phyloP scores from a whole-genome alignment of 2,797 vertebrate species.

The Rachycentron canadum region DNA sequence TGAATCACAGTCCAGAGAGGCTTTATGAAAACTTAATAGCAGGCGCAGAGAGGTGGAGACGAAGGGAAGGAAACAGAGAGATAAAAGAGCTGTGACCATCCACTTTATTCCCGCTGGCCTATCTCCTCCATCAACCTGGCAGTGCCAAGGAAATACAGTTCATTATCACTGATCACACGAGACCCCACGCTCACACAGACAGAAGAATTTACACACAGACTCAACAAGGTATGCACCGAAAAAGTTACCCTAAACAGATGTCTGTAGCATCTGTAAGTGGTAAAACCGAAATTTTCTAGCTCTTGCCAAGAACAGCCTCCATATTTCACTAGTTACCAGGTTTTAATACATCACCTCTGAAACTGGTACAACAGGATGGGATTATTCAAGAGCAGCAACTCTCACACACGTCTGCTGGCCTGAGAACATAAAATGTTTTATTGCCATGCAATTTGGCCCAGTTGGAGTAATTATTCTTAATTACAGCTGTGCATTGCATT shows the following conservation, averaged over 20 bases:
- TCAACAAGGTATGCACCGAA: constrained; percentile 24
- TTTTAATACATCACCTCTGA: constrained; percentile 33
- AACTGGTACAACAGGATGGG: constrained; percentile 13
- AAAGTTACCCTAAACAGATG: constrained; percentile 48
- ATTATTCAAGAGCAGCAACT: constrained; percentile 36
- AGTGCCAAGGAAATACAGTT: constrained; percentile 68
- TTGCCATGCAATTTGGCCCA: constrained; percentile 49
- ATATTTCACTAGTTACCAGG: constrained; percentile 36
- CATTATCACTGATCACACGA: constrained; percentile 71
- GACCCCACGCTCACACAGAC: constrained; percentile 23
- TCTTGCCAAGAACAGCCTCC: constrained; percentile 35
- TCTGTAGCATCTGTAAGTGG: constrained; percentile 43
- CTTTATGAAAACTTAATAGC: constrained; percentile 59
- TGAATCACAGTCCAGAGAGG: constrained; percentile 50
- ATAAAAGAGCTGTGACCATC: constrained; percentile 66
- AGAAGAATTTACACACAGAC: constrained; percentile 40
- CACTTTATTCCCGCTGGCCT: constrained; percentile 46
- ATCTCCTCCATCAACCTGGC: constrained; percentile 73
- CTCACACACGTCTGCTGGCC: constrained; percentile 31
- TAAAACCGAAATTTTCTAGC: constrained; percentile 41
- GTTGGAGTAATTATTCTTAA: constrained; percentile 74
- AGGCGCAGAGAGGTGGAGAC: constrained; percentile 37
- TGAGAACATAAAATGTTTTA: constrained; percentile 48
- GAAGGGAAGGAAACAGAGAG: constrained; percentile 36
- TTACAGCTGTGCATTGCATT: constrained; percentile 61